These are phyloP conservation scores for Heliornis fulica DNA, from an alignment of 2,113 vertebrate species.

Conservation along the genomic window DNA sequence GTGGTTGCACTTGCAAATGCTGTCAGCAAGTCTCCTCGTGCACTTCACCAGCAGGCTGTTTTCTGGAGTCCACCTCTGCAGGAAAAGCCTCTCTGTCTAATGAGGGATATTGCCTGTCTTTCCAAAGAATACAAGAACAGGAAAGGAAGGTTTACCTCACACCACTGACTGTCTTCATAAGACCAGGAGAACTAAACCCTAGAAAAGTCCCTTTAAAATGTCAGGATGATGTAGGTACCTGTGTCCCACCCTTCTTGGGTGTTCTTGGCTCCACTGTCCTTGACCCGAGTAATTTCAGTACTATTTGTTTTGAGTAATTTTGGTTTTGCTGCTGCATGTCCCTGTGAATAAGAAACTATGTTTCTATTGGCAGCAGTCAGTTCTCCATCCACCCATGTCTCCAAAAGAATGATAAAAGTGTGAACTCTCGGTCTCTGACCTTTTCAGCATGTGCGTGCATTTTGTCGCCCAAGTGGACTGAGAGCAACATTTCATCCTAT, in stretches of 20 bases:
- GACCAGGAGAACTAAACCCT: not conserved
- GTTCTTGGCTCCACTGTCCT: conserved; percentile 53
- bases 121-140: not conserved
- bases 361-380: conserved; percentile 57
- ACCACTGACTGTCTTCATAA: not conserved
- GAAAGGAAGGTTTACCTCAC: not conserved
- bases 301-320: conserved; percentile 61
- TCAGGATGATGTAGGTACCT: conserved; percentile 53
- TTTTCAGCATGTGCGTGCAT: accelerated
- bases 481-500: not conserved
- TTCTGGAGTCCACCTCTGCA: not conserved
- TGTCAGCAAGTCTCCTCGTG: not conserved
- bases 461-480: not conserved
- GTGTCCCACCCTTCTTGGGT: conserved; percentile 50
- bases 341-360: conserved; percentile 45
- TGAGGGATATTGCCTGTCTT: not conserved
- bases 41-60: not conserved
- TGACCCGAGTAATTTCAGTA: conserved; percentile 51
- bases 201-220: not conserved
- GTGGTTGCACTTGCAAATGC: not conserved
- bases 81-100: not conserved
- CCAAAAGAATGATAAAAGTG: not conserved
- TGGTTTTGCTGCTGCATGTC: conserved; percentile 53
- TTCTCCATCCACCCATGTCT: conserved; percentile 43
- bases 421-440: not conserved